Evolutionary conservation across 2,888 invertebrate species (phyloP).

Genomic region (Drosophila multiciliata): DNA sequence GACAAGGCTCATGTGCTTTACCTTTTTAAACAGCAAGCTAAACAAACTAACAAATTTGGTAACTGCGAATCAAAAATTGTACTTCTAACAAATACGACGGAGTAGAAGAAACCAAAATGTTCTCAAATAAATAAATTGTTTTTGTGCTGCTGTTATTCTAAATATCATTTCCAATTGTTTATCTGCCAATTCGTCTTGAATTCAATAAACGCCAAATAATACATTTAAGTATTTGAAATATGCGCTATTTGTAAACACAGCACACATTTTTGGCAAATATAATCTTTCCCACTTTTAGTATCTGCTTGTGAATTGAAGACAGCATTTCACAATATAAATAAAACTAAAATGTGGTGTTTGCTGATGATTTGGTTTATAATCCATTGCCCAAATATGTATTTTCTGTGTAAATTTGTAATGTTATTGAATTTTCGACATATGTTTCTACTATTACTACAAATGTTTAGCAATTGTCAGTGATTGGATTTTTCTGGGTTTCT

Average conservation of each 20-base stretch:
- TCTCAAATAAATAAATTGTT: neutral
- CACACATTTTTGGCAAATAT: neutral
- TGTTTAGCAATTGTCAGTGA: neutral
- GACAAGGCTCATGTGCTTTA: constrained; percentile 36
- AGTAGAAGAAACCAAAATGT: neutral
- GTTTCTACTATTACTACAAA: neutral
- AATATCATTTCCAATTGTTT: constrained; percentile 11
- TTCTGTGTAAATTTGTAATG: neutral
- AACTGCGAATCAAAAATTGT: neutral
- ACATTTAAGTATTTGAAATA: neutral
- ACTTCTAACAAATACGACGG: neutral
- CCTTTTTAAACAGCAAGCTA: constrained; percentile 5
- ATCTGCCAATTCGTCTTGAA: constrained; percentile 7
- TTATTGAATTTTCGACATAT: neutral
- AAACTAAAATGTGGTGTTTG: neutral
- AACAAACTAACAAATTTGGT: neutral
- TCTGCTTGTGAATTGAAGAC: neutral
- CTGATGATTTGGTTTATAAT: neutral
- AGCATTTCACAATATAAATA: neutral
- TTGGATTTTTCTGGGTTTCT: neutral
- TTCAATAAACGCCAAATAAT: constrained; percentile 5
- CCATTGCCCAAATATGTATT: neutral
- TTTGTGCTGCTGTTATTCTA: neutral
- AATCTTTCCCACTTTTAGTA: neutral
- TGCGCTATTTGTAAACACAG: constrained; percentile 4